These are phyloP conservation scores for Ips typographus DNA, from an alignment of 1,140 invertebrate species.

Conservation along the genomic window DNA sequence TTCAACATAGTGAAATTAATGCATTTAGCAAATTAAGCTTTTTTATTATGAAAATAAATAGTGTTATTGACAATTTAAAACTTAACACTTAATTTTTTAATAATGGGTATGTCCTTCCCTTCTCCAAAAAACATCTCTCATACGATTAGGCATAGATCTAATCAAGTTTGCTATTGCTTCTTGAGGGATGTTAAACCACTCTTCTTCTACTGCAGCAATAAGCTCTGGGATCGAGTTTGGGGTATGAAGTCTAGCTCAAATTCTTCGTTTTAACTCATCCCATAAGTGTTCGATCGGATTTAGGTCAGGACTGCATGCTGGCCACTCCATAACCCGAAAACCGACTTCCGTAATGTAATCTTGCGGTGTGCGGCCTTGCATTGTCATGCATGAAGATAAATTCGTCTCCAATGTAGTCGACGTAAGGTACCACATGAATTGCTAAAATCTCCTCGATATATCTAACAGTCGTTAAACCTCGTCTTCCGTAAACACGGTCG, in stretches of 20 bases:
- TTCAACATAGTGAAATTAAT: no score
- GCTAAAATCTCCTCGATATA: conserved; percentile 44
- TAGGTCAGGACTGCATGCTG: conserved; percentile 50
- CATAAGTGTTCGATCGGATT: conserved; percentile 53
- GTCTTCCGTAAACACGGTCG: not conserved
- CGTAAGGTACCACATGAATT: conserved; percentile 41
- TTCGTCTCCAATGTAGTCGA: conserved; percentile 36
- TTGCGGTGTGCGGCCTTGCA: conserved; percentile 46
- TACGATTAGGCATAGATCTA: conserved; percentile 4
- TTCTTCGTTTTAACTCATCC: conserved; percentile 41
- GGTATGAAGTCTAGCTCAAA: conserved; percentile 5
- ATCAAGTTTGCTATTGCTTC: not conserved
- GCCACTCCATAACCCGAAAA: conserved; percentile 48
- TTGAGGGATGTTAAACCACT: conserved; percentile 1
- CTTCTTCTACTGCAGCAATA: not conserved
- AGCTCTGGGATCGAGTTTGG: conserved; percentile 21
- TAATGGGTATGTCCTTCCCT: not conserved
- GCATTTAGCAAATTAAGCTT: no score
- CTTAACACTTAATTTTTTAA: not conserved
- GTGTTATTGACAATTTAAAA: no score
- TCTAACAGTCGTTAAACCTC: conserved; percentile 35
- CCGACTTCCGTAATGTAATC: conserved; percentile 41
- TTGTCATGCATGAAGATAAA: conserved; percentile 51
- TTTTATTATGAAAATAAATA: no score
- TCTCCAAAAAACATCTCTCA: not conserved